A percentile compares a stretch with the other conserved stretches of the same genome.
These are phyloP conservation scores for Orestias chungarensis DNA, from an alignment of 2,797 vertebrate genomes.

Conservation along the genomic window DNA sequence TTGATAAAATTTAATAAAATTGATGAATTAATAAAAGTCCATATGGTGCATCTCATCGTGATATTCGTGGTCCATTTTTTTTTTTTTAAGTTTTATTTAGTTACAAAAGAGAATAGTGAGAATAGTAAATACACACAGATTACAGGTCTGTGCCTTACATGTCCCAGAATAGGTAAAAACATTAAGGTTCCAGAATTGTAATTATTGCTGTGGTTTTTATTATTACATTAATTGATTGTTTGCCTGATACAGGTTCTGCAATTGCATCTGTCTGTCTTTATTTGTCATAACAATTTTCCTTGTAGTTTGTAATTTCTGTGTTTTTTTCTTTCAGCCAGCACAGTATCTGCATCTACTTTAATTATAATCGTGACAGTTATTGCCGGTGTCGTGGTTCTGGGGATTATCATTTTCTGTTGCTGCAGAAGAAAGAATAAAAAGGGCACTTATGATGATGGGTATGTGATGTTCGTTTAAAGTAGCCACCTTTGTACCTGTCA, in stretches of 20 bases:
- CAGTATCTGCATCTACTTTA: constrained; percentile 83
- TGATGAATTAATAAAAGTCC: too few species aligned
- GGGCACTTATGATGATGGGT: constrained; percentile 77
- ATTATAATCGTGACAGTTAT: constrained; percentile 81
- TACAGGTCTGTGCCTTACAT: too few species aligned
- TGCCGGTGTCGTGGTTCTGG: constrained; percentile 78
- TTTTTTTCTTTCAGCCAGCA: constrained; percentile 77
- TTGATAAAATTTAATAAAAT: too few species aligned
- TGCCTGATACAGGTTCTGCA: background rate
- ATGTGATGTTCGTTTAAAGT: constrained; percentile 50
- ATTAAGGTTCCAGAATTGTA: too few species aligned
- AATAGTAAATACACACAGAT: too few species aligned
- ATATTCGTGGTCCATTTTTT: too few species aligned
- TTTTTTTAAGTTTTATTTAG: too few species aligned
- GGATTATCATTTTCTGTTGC: constrained; percentile 84
- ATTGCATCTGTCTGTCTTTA: background rate
- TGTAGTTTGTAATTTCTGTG: background rate
- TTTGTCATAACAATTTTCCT: background rate
- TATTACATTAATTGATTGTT: background rate
- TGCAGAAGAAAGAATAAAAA: constrained; percentile 73
- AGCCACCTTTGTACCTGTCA: background rate
- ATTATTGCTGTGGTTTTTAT: background rate
- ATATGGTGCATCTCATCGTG: too few species aligned
- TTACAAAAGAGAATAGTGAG: too few species aligned
- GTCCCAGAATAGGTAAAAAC: too few species aligned